Conservation (phyloP, 2,113 vertebrate species). For the Isichthys henryi region DNA sequence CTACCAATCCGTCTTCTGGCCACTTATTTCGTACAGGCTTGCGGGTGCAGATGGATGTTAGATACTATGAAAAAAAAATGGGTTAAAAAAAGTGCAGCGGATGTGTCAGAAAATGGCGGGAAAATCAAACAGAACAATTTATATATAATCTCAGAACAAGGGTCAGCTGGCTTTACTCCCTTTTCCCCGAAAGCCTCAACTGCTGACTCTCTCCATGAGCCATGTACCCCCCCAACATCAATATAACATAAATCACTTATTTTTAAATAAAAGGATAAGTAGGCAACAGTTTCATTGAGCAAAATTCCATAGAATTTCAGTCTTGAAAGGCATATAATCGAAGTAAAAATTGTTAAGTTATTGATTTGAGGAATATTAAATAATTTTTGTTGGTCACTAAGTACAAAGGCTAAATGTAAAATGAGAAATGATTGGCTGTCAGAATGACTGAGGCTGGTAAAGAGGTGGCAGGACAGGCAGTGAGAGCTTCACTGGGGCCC, state of each 20-base stretch:
- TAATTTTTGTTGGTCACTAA: neutral
- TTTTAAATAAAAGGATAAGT: neutral
- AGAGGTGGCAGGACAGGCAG: neutral
- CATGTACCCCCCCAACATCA: neutral
- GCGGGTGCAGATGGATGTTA: neutral
- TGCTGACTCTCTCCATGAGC: neutral
- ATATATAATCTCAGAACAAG: neutral
- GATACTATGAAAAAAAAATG: neutral
- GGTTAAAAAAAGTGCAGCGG: neutral
- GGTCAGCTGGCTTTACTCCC: neutral
- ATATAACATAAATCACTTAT: neutral
- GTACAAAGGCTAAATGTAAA: neutral
- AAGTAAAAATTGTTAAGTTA: constrained; percentile 23
- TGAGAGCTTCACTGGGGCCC: neutral
- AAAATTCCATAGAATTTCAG: neutral
- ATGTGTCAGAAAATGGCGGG: neutral
- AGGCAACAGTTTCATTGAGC: neutral
- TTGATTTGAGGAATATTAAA: neutral
- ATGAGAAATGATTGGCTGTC: neutral
- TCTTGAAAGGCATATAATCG: neutral
- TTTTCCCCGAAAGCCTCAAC: neutral
- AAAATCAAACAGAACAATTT: neutral
- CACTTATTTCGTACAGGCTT: neutral
- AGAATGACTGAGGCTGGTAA: neutral
- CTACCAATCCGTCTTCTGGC: neutral